Base-by-base conservation (phyloP, 2,797 vertebrate genomes). In the Apogon hyalosoma region DNA sequence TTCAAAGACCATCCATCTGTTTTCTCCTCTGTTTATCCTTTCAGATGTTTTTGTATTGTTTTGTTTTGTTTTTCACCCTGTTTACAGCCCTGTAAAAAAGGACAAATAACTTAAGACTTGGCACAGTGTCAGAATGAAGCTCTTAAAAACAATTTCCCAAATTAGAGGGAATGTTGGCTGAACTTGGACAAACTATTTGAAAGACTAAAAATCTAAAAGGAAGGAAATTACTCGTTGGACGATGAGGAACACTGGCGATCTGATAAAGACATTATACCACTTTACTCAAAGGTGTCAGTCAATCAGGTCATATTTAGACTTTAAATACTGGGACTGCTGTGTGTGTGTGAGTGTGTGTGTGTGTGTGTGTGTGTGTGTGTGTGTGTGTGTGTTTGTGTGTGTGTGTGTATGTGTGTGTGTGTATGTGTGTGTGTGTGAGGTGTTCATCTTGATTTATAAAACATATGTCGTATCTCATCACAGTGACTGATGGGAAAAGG, bases 1-100 rank as follows among this genome's bases (percentile, higher is more conserved):
- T 70, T 43, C 50, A 76, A 77, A 78, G 57, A 59, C 31, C 55
- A 73, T 67, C 80, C 77, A 87, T 88, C 87, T 86, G 84, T 72
- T 79, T 75, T 56, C 57, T 63, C 49, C 56, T 43, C 47, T 40
- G 61, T 73, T 74, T 53, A 19, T 71, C 61, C 18, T 62, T 41
- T 77, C 72, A 67, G 42, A 83, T 68, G 80, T 6, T 33, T 7
- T 24, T 24, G 21, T 24, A 24, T 24, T 24, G 21, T 33, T 33
- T 33, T 33, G 6, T 46, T 48, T 49, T 69, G 61, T 41, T 51
- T 63, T 48, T 75, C 77, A 55, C 59, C 52, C 41, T 16, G 11
- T 49, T 53, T 70, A 73, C 64, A 55, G n/a, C 53, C 12, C 36
- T 42, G 60, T 24, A 28, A 54, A 68, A 63, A 13, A 73, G 18